Evolutionary conservation across 2,888 invertebrate species (phyloP).

Genomic region (Dasypogon diadema): DNA sequence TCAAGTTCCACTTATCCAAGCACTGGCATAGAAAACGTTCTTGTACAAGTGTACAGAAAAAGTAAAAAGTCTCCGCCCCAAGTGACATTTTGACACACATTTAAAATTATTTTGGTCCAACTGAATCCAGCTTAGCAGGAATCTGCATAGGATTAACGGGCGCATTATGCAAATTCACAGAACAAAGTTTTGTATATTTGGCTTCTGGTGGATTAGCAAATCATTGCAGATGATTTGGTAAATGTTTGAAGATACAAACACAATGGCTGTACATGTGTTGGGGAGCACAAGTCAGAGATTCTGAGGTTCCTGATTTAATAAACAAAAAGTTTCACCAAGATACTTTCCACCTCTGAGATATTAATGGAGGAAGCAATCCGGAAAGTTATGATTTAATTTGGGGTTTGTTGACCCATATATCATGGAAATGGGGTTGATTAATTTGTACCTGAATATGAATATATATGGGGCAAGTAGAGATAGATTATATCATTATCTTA

Average conservation of each 20-base stretch:
- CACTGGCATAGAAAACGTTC: background rate
- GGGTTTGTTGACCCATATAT: slow-evolving; percentile 8
- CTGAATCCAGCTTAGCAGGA: background rate
- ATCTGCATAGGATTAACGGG: slow-evolving; percentile 15
- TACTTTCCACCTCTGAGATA: background rate
- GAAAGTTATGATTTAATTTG: slow-evolving; percentile 15
- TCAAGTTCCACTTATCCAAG: background rate
- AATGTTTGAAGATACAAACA: slow-evolving; percentile 3
- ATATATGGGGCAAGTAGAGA: no score
- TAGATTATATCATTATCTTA: no score
- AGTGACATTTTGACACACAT: slow-evolving; percentile 29
- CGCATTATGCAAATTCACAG: slow-evolving; percentile 29
- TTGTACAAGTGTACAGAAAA: background rate
- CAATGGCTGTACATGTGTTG: background rate
- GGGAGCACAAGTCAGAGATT: no score
- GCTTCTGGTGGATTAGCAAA: slow-evolving; percentile 30
- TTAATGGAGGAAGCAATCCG: no score
- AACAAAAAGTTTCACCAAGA: background rate
- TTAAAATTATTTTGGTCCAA: slow-evolving; percentile 15
- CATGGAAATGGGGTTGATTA: no score
- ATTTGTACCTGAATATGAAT: no score
- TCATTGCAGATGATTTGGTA: slow-evolving; percentile 29
- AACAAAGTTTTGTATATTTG: slow-evolving; percentile 21
- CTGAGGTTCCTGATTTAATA: background rate
- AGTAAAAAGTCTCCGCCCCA: background rate